Conservation (phyloP, 92 coral and sea anemone genomes). For the Desmophyllum pertusum region DNA sequence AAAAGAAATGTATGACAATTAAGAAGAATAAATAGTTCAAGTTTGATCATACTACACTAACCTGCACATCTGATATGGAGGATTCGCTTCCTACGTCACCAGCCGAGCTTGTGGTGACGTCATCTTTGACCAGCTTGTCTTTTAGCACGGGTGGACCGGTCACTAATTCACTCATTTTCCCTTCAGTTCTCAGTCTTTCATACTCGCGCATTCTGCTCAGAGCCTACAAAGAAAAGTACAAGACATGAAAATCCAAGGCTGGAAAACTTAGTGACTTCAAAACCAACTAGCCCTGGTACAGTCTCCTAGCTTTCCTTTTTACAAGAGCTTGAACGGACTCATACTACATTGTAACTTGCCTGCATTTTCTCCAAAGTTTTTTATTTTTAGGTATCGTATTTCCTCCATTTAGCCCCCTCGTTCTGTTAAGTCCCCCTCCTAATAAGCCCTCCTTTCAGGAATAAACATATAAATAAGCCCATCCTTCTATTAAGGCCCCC, state of each 20-base stretch:
- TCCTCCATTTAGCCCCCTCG: too few relatives aligned
- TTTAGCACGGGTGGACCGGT: slow-evolving; percentile 39
- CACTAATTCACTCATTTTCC: slow-evolving; percentile 55
- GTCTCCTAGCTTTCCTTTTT: not conserved
- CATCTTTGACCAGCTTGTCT: slow-evolving; percentile 72
- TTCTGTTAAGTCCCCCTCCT: too few relatives aligned
- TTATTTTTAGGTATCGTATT: too few relatives aligned
- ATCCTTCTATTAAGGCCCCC: too few relatives aligned
- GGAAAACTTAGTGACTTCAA: not conserved
- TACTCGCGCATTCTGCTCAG: slow-evolving; percentile 90
- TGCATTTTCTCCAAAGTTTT: not conserved
- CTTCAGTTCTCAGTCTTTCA: slow-evolving; percentile 82
- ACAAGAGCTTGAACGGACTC: too few relatives aligned
- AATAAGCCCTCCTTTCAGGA: too few relatives aligned
- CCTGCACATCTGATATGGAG: slow-evolving; percentile 98
- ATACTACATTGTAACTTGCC: too few relatives aligned
- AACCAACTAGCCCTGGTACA: not conserved
- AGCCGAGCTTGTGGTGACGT: slow-evolving; percentile 93
- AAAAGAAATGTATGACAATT: too few relatives aligned
- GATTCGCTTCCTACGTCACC: slow-evolving; percentile 99
- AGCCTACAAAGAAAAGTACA: slow-evolving; percentile 57
- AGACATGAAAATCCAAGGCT: not conserved
- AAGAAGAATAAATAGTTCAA: too few relatives aligned
- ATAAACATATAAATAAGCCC: too few relatives aligned
- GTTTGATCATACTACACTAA: too few relatives aligned